Conservation (phyloP, 2,888 invertebrate species). For the Phlogophora meticulosa region DNA sequence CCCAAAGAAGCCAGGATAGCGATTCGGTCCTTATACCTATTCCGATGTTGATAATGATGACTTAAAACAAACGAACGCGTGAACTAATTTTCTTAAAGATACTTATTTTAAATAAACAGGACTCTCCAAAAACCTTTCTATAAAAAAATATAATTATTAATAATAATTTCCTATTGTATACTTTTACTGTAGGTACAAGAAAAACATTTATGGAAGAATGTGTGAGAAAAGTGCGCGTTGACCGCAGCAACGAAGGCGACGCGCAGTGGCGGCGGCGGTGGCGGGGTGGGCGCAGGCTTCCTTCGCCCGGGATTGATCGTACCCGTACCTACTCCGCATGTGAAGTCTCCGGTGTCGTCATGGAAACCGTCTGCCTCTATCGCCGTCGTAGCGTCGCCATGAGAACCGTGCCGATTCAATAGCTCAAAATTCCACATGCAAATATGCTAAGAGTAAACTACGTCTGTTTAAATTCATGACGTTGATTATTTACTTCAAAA, state of each 20-base stretch:
- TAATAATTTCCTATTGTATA: not conserved
- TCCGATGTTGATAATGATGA: not conserved
- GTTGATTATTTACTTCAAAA: too few relatives aligned
- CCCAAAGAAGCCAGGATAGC: not conserved
- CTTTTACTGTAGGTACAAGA: not conserved
- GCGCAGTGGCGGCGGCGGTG: slow-evolving; percentile 59
- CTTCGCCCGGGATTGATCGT: slow-evolving; percentile 86
- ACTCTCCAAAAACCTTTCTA: too few relatives aligned
- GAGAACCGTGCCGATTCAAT: slow-evolving; percentile 49
- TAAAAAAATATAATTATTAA: too few relatives aligned
- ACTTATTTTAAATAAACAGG: not conserved
- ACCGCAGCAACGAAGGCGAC: slow-evolving; percentile 53
- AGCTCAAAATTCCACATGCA: slow-evolving; percentile 30
- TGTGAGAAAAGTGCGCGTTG: slow-evolving; percentile 72
- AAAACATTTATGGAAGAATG: slow-evolving; percentile 28
- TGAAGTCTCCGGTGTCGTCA: slow-evolving; percentile 83
- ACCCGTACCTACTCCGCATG: slow-evolving; percentile 71
- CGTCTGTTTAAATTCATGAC: slow-evolving; percentile 6
- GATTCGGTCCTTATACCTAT: not conserved
- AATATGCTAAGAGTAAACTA: slow-evolving; percentile 14
- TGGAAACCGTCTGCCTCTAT: slow-evolving; percentile 85
- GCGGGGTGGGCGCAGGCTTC: slow-evolving; percentile 75
- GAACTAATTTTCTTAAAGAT: not conserved
- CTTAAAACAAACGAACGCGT: not conserved
- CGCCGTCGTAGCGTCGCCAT: slow-evolving; percentile 77